Evolutionary conservation across 2,888 invertebrate genomes (phyloP).

Genomic region (Tolmerus cingulatus): DNA sequence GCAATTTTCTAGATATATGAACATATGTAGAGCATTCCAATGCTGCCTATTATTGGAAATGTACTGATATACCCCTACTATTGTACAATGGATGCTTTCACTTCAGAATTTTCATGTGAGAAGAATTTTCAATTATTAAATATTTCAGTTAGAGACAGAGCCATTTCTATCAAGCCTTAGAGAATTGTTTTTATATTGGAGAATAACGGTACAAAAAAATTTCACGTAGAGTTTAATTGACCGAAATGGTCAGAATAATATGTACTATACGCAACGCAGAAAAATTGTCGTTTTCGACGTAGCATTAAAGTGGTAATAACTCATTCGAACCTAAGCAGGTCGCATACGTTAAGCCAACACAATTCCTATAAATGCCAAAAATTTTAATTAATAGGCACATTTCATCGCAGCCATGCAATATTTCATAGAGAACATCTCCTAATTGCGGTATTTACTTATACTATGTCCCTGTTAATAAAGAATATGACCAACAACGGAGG

Average conservation of each 20-base stretch:
- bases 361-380: neutral
- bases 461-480: neutral
- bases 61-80: neutral
- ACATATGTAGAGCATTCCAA: neutral
- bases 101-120: neutral
- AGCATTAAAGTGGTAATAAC: neutral
- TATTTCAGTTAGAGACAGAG: neutral
- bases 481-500: constrained; percentile 24
- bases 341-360: neutral
- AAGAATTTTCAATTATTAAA: neutral
- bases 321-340: neutral
- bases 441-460: constrained; percentile 1
- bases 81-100: neutral
- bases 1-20: neutral
- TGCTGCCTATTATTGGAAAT: neutral
- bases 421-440: neutral
- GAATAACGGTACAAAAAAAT: neutral
- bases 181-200: neutral
- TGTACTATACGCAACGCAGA: neutral
- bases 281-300: neutral
- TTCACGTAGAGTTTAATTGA: neutral
- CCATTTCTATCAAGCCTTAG: neutral
- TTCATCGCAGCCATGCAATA: neutral
- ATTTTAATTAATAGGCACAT: neutral
- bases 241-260: neutral